Conservation (phyloP, 2,888 invertebrate species). For the Stenurella melanura region DNA sequence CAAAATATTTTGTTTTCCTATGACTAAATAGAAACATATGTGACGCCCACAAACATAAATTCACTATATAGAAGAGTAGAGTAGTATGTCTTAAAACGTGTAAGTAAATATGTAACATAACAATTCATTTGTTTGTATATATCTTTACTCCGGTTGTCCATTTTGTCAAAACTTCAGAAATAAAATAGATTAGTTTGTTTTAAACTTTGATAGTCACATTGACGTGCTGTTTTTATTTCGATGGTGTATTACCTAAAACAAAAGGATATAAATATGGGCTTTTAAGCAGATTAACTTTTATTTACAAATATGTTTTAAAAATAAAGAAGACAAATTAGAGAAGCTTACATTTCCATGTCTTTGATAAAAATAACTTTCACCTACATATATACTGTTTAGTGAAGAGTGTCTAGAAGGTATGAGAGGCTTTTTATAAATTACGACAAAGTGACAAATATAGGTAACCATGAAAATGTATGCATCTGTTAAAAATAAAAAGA, state of each 20-base stretch:
- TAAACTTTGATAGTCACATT: not conserved
- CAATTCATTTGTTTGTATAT: not conserved
- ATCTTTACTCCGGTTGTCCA: not conserved
- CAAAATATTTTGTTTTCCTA: too few species aligned
- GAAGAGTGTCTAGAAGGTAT: not conserved
- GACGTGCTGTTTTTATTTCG: constrained; percentile 17
- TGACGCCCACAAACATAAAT: too few species aligned
- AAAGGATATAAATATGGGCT: constrained; percentile 32
- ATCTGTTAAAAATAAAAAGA: constrained; percentile 29
- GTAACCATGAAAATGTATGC: constrained; percentile 23
- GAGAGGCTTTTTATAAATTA: constrained; percentile 12
- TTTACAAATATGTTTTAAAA: constrained; percentile 37
- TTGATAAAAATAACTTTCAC: constrained; percentile 39
- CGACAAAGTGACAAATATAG: constrained; percentile 33
- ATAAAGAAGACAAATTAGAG: constrained; percentile 37
- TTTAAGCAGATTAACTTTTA: constrained; percentile 36
- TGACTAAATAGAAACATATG: too few species aligned
- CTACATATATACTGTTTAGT: constrained; percentile 16
- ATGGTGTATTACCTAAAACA: constrained; percentile 33
- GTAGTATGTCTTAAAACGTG: not conserved
- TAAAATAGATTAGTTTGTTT: constrained; percentile 18
- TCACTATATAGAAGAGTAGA: too few species aligned
- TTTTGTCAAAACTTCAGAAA: not conserved
- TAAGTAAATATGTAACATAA: too few species aligned
- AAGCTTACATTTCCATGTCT: constrained; percentile 26